Percentiles rank a stretch among this genome's conserved stretches.
Evolutionary conservation across 2,797 vertebrate species (phyloP).

Genomic region (Zalophus californianus): DNA sequence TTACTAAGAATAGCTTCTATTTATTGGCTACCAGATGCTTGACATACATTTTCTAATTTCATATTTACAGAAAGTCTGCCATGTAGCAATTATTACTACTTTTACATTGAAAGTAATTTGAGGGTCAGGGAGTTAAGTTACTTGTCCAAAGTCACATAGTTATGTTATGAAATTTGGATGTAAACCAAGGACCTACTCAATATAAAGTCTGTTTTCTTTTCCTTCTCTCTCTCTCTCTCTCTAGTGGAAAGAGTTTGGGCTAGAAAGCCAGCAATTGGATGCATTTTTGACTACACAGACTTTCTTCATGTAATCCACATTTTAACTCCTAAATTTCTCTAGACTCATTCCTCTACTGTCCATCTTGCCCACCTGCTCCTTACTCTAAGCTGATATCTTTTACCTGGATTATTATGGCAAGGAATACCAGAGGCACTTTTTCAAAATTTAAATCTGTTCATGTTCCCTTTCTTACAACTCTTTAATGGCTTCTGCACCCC

Average conservation of each 20-base stretch:
- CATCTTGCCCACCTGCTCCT: neutral
- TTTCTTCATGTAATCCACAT: neutral
- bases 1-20: neutral
- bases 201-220: neutral
- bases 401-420: neutral
- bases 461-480: neutral
- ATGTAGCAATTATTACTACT: neutral
- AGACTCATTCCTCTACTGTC: neutral
- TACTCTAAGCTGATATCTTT: neutral
- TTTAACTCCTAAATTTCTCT: neutral
- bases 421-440: neutral
- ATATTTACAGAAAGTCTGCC: neutral
- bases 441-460: neutral
- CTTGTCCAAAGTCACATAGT: neutral
- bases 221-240: neutral
- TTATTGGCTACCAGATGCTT: neutral
- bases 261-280: neutral
- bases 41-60: slow-evolving; percentile 10
- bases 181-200: neutral
- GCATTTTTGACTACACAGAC: neutral
- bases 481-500: neutral
- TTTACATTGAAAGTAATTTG: neutral
- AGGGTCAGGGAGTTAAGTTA: neutral
- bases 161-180: neutral
- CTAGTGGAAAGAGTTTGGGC: neutral